Conservation (phyloP, 2,888 invertebrate genomes). For the Machimus rusticus region DNA sequence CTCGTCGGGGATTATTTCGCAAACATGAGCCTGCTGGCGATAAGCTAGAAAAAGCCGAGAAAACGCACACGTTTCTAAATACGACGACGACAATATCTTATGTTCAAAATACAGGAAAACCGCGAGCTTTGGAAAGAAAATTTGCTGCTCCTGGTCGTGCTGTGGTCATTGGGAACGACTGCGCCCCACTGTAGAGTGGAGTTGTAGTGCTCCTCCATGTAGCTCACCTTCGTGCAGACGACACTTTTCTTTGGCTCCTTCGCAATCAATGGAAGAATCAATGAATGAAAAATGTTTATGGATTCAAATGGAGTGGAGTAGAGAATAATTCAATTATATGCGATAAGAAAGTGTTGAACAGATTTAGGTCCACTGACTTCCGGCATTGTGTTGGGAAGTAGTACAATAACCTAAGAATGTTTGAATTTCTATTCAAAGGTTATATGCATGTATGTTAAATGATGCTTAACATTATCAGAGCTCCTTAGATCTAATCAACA, state of each 20-base stretch:
- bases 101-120: background rate
- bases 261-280: conserved; percentile 22
- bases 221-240: background rate
- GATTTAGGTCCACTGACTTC: background rate
- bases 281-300: conserved; percentile 30
- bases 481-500: background rate
- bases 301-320: conserved; percentile 1
- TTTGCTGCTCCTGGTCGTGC: background rate
- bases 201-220: background rate
- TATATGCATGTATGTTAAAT: background rate
- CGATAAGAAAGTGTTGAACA: conserved; percentile 21
- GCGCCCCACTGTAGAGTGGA: background rate
- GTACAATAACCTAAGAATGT: background rate
- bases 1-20: background rate
- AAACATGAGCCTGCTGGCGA: background rate
- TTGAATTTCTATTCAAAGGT: background rate
- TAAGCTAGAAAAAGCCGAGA: background rate
- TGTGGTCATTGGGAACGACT: background rate
- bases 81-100: background rate
- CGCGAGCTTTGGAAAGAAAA: background rate
- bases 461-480: background rate
- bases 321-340: conserved; percentile 22
- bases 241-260: background rate
- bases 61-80: background rate
- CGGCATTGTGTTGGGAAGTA: background rate